Percentiles rank a stretch among this genome's conserved stretches.
These are phyloP conservation scores for Halcyon badia DNA, from an alignment of 2,797 vertebrate genomes.

Conservation along the genomic window DNA sequence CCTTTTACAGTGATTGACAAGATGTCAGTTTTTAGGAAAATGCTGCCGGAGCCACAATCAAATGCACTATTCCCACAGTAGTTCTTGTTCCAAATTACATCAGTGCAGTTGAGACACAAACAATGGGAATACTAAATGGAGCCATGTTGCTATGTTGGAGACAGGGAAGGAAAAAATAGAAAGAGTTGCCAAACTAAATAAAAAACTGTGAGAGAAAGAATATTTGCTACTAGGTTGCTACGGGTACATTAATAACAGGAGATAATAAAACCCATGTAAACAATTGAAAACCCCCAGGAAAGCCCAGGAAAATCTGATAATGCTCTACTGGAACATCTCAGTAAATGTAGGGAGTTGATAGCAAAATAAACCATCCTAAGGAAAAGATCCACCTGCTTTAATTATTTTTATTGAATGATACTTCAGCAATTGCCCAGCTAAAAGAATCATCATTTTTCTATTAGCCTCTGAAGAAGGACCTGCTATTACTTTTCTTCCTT, in stretches of 20 bases:
- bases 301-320: conserved; percentile 51
- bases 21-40: conserved; percentile 67
- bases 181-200: conserved; percentile 70
- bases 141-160: conserved; percentile 75
- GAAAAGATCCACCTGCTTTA: conserved; percentile 16
- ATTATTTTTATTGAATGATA: neutral
- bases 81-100: conserved; percentile 73
- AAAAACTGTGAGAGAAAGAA: conserved; percentile 66
- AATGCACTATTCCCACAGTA: conserved; percentile 70
- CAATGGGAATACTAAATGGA: conserved; percentile 75
- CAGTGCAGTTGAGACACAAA: conserved; percentile 74
- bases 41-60: conserved; percentile 64
- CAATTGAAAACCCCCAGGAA: conserved; percentile 51
- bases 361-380: neutral
- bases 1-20: conserved; percentile 59
- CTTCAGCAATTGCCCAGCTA: neutral
- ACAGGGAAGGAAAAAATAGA: conserved; percentile 72
- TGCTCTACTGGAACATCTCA: neutral
- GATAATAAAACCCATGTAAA: conserved; percentile 64
- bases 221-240: conserved; percentile 71
- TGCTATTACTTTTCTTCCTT: conserved; percentile 1
- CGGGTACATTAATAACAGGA: conserved; percentile 64
- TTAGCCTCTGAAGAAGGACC: neutral
- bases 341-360: neutral
- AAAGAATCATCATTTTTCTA: neutral